phyloP scores from a whole-genome alignment of 1,140 invertebrate species.

The Anastrepha obliqua region DNA sequence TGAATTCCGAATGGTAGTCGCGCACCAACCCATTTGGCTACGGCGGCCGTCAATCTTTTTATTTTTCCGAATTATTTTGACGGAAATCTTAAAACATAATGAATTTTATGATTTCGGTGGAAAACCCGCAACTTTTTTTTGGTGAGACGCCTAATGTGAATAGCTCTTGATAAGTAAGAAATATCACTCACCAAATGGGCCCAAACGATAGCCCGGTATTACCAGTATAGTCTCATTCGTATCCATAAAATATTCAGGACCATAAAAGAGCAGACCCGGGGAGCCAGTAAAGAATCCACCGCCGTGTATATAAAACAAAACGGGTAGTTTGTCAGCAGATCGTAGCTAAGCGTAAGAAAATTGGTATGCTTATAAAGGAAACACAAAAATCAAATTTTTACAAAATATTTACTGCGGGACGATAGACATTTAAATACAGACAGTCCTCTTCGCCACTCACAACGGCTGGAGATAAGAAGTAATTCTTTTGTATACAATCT shows the following conservation, averaged over 20 bases:
- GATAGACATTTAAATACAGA: conserved; percentile 79
- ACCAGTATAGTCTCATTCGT: conserved; percentile 76
- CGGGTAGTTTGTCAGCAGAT: conserved; percentile 68
- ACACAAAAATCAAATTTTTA: background rate
- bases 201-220: conserved; percentile 77
- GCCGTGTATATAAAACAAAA: conserved; percentile 80
- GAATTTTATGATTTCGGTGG: too few species aligned
- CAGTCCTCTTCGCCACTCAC: conserved; percentile 77
- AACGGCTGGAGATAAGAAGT: conserved; percentile 3
- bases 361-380: background rate
- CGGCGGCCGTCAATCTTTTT: too few species aligned
- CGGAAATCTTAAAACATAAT: too few species aligned
- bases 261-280: conserved; percentile 63
- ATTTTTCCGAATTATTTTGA: too few species aligned
- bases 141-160: too few species aligned
- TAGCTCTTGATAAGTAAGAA: too few species aligned
- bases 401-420: conserved; percentile 74
- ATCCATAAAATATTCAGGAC: conserved; percentile 75
- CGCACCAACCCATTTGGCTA: too few species aligned
- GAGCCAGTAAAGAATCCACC: conserved; percentile 77
- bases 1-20: too few species aligned
- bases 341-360: conserved; percentile 6
- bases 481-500: conserved; percentile 65
- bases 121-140: too few species aligned
- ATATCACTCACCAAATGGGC: conserved; percentile 71